Base-by-base conservation (phyloP, 2,888 invertebrate genomes). In the Ennomos erosarius region DNA sequence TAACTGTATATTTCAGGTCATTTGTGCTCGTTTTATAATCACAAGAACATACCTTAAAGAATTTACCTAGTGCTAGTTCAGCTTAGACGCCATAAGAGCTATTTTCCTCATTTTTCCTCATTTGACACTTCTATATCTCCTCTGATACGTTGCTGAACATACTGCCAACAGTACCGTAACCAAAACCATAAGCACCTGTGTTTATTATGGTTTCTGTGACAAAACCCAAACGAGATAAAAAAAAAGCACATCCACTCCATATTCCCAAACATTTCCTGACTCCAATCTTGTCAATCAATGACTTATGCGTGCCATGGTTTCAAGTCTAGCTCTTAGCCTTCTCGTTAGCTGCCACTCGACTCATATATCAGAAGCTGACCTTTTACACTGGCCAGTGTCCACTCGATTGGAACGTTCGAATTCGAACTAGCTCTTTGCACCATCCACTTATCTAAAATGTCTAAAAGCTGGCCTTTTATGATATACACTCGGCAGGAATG, bases 321-420 rank as follows among this genome's bases (percentile, higher is more conserved):
- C 53, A 34, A 34, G 34, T 33, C 36, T 16, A 38, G 33, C 44
- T 45, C 52, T 38, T 37, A 13, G 38, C 44, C 11, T 44, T 44
- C 53, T 59, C 53, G 59, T 59, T 59, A 54, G 54, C 42, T 36
- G 49, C 54, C 54, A 40, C 53, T 52, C 55, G 48, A 55, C 38
- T 52, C 55, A 38, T 36, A 43, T 40, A 42, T 37, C 53, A 48
- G 36, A 26, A 59, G 45, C 53, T 59, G 54, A 50, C 49, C 59
- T 59, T 59, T 59, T 54, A 59, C 59, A 50, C 46, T 45, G 49
- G 33, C 45, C 54, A 54, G 40, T 59, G 49, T 36, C 45, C 54
- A 54, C 45, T 59, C 46, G 45, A 49, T 45, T 59, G 54, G 54
- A 54, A 54, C 45, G 46, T 46, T 56, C 57, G 12, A 16, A 16